A percentile compares a stretch with the other conserved stretches of the same genome.
Conservation (phyloP, 2,888 invertebrate species). For the Sesamia inferens region DNA sequence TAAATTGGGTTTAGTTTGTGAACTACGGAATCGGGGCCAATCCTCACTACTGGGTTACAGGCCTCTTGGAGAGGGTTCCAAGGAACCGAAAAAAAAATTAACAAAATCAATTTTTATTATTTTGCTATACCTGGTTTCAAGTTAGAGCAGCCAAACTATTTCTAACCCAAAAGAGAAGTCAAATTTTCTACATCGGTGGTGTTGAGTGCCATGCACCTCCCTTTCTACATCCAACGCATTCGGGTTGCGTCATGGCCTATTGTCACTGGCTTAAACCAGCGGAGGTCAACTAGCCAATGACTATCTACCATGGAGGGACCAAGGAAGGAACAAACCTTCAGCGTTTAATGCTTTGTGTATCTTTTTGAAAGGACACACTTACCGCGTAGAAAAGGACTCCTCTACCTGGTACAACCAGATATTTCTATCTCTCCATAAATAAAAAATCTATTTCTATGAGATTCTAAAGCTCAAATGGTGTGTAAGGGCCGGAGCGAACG, state of each 20-base stretch:
- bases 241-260: background rate
- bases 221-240: slow-evolving; percentile 80
- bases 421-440: too few species aligned
- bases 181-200: slow-evolving; percentile 85
- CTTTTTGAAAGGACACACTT: slow-evolving; percentile 40
- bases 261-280: background rate
- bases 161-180: slow-evolving; percentile 81
- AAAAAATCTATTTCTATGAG: too few species aligned
- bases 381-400: too few species aligned
- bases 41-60: too few species aligned
- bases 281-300: background rate
- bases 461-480: too few species aligned
- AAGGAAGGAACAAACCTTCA: background rate
- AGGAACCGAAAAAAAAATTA: background rate
- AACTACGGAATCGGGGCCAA: too few species aligned
- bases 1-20: background rate
- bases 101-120: background rate
- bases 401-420: too few species aligned
- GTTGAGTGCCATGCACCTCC: slow-evolving; percentile 83
- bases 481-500: too few species aligned
- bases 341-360: slow-evolving; percentile 70
- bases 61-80: background rate
- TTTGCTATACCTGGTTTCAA: background rate
- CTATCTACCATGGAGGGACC: background rate
- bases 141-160: background rate